These are phyloP conservation scores for Resseliella maxima DNA, from an alignment of 2,888 invertebrate species.

Conservation along the genomic window DNA sequence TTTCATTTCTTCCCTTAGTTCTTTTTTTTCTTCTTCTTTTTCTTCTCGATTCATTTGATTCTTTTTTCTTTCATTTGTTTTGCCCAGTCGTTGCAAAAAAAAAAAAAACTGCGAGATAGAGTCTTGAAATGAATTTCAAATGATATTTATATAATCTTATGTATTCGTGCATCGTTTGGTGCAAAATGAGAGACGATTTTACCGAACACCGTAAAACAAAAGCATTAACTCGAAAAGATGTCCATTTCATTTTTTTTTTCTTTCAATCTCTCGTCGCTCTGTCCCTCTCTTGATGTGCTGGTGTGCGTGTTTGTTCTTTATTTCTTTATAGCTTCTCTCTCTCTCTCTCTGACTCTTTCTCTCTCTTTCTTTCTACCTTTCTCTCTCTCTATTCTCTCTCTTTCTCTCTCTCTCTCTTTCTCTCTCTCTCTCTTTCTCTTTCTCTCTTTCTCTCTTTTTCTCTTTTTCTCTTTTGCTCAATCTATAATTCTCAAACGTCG, in stretches of 20 bases:
- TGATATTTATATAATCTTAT: slow-evolving; percentile 46
- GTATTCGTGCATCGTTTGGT: background rate
- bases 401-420: too few species aligned
- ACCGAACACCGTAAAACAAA: background rate
- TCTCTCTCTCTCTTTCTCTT: background rate
- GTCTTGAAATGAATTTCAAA: background rate
- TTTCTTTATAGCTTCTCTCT: too few species aligned
- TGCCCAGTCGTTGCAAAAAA: background rate
- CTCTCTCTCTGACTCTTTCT: too few species aligned
- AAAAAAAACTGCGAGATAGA: background rate
- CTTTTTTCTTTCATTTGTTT: too few species aligned
- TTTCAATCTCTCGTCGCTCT: background rate
- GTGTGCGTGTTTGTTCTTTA: too few species aligned
- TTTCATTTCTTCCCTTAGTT: background rate
- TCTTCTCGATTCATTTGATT: background rate
- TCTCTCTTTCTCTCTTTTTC: background rate
- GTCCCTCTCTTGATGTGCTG: background rate
- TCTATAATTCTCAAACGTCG: background rate
- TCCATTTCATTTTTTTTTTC: slow-evolving; percentile 33
- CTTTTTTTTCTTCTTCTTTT: background rate
- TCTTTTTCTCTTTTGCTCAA: background rate
- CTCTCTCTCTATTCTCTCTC: too few species aligned
- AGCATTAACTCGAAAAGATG: slow-evolving; percentile 36
- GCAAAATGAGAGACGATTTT: slow-evolving; percentile 37
- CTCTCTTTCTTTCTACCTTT: too few species aligned